These are phyloP conservation scores for Diarsia rubi DNA, from an alignment of 2,888 invertebrate genomes.

Conservation along the genomic window DNA sequence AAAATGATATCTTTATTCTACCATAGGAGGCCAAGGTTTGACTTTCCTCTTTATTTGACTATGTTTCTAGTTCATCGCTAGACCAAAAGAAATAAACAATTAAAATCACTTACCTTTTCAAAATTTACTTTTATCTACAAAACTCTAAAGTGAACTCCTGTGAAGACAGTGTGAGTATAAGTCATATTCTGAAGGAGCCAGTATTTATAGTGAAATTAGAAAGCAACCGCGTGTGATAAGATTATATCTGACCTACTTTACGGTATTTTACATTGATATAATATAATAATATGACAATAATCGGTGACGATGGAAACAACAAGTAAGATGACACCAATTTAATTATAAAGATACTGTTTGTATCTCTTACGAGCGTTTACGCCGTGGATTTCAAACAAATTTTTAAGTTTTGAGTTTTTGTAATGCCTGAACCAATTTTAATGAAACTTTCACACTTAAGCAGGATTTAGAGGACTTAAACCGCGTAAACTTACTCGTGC, in stretches of 20 bases:
- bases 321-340: background rate
- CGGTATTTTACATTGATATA: background rate
- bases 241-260: background rate
- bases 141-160: conserved; percentile 3
- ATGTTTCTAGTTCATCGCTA: too few relatives aligned
- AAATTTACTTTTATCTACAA: background rate
- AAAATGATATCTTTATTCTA: too few relatives aligned
- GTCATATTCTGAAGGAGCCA: background rate
- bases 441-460: too few relatives aligned
- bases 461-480: too few relatives aligned
- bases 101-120: background rate
- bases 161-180: conserved; percentile 19
- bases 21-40: too few relatives aligned
- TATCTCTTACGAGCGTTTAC: conserved; percentile 1
- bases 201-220: conserved; percentile 35
- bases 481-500: too few relatives aligned
- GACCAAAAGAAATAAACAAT: too few relatives aligned
- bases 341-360: background rate
- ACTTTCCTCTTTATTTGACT: too few relatives aligned
- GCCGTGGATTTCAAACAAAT: too few relatives aligned
- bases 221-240: conserved; percentile 6
- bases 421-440: too few relatives aligned
- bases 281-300: background rate
- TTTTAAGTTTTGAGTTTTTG: too few relatives aligned
- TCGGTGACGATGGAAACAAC: background rate